Evolutionary conservation across 2,888 invertebrate genomes (phyloP).

Genomic region (Dioctria rufipes): DNA sequence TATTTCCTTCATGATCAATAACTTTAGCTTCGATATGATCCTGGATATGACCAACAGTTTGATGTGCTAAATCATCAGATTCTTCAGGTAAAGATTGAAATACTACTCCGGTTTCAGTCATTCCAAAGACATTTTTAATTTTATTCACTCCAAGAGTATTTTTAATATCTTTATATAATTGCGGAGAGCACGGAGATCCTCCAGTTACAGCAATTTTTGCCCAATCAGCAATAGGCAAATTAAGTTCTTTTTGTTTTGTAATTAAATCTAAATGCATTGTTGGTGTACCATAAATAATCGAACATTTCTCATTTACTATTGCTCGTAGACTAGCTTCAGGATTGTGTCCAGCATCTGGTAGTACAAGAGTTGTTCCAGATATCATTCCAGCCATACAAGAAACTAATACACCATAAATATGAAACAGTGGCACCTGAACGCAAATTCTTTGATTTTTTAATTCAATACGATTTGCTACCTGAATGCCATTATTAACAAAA

Average conservation of each 20-base stretch:
- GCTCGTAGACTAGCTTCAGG: conserved; percentile 77
- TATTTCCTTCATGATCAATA: conserved; percentile 75
- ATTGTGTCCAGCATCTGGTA: conserved; percentile 76
- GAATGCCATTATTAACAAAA: conserved; percentile 83
- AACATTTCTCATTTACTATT: conserved; percentile 80
- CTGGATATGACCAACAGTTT: conserved; percentile 74
- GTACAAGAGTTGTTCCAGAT: conserved; percentile 76
- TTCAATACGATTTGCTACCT: conserved; percentile 74
- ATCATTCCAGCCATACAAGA: conserved; percentile 75
- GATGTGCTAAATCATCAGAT: conserved; percentile 68
- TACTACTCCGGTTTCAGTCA: conserved; percentile 74
- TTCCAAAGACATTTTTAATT: conserved; percentile 75
- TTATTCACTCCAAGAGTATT: conserved; percentile 71
- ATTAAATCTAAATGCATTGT: conserved; percentile 89
- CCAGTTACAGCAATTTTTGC: conserved; percentile 77
- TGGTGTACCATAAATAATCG: conserved; percentile 83
- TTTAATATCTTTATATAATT: conserved; percentile 74
- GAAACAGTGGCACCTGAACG: conserved; percentile 84
- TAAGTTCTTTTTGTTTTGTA: conserved; percentile 71
- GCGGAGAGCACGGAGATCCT: conserved; percentile 81
- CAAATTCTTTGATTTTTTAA: conserved; percentile 72
- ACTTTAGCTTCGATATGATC: conserved; percentile 76
- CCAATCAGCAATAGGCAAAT: conserved; percentile 70
- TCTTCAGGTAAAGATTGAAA: conserved; percentile 75
- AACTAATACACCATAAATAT: conserved; percentile 83